Percentiles rank a stretch among this genome's conserved stretches.
phyloP scores from a whole-genome alignment of 2,888 invertebrate genomes.

The Nipponacmea schrenckii region DNA sequence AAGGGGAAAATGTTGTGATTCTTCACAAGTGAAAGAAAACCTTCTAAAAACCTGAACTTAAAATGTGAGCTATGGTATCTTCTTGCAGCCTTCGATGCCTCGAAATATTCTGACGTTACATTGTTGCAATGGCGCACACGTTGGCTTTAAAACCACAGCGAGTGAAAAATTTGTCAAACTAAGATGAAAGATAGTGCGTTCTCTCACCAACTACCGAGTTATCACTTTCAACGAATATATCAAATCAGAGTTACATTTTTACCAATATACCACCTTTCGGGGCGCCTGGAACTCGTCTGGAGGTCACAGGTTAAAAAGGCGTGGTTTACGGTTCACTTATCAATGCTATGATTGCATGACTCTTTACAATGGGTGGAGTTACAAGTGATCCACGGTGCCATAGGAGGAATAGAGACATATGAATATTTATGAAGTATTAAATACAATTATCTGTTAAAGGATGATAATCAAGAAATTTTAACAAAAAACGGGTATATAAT shows the following conservation, averaged over 20 bases:
- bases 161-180: background rate
- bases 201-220: slow-evolving; percentile 21
- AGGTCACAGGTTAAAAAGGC: slow-evolving; percentile 29
- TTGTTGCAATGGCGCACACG: background rate
- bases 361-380: too few relatives aligned
- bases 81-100: too few relatives aligned
- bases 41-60: too few relatives aligned
- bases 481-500: too few relatives aligned
- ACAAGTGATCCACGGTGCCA: too few relatives aligned
- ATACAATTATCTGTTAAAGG: background rate
- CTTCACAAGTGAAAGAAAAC: too few relatives aligned
- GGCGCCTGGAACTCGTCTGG: slow-evolving; percentile 11
- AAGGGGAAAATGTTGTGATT: too few relatives aligned
- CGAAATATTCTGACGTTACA: too few relatives aligned
- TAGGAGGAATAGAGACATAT: background rate
- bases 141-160: background rate
- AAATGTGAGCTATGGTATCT: too few relatives aligned
- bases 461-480: background rate
- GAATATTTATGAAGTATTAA: background rate
- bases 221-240: background rate
- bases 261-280: background rate
- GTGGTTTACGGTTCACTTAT: slow-evolving; percentile 35
- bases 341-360: slow-evolving; percentile 12
- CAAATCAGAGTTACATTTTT: background rate
- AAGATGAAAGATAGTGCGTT: background rate